Evolutionary conservation across 2,888 invertebrate genomes (phyloP), one percentile per base, ranked within the genome.

Genomic region (Ennomos quercinarius): DNA sequence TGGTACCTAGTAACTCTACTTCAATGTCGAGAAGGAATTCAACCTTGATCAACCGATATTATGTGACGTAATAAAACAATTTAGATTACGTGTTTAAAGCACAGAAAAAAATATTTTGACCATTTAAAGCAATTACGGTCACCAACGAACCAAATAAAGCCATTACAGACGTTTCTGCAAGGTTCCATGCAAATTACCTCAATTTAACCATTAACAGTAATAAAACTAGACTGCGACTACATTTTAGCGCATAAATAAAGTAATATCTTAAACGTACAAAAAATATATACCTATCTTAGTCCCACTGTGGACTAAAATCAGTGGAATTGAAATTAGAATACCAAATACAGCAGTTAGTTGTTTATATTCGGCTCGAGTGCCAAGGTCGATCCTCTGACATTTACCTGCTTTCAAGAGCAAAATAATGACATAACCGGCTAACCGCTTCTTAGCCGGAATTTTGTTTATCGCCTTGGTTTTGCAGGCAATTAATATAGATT

Each of bases 331-430:
- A 74, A 75, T 77, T 73, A 70, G 72, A 75, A 70, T 78, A 74
- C 64, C 74, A 77, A 81, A 78, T 78, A 62, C 56, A 59, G 66
- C 69, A 64, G 60, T 77, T 68, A 64, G 59, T 77, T 80, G 78
- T 83, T 82, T 81, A 79, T 77, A 64, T 73, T 67, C 57, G 61
- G 57, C 67, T 63, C 61, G 67, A 63, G 56, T 73, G 71, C 61
- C 81, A 85, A 83, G 85, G 84, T 72, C 74, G 58, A 63, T 74
- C 72, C 60, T 74, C 73, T 80, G 78, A 81, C 81, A 80, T 81
- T 81, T 73, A 70, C 71, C 70, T 67, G 64, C 64, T 65, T 65
- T 64, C 66, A 67, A 68, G 61, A 73, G 60, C 61, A 58, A 61
- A 61, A 54, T 60, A 69, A 63, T 70, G 58, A 65, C 58, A 60